Base-by-base conservation (phyloP, 2,797 vertebrate genomes). In the Notamacropus eugenii region DNA sequence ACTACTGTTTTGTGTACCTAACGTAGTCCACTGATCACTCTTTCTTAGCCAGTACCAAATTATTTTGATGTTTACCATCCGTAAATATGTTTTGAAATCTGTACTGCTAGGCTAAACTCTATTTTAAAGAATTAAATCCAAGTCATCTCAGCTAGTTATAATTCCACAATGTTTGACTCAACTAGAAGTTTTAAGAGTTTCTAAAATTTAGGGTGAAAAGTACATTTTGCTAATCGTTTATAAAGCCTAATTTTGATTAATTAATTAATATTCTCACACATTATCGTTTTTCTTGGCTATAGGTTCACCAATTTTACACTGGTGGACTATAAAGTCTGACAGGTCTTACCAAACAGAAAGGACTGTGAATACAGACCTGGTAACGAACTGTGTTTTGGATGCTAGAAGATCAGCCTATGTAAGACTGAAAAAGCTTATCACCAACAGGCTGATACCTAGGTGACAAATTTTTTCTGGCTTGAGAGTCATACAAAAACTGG, bases 81-180 rank as follows among this genome's bases (percentile, higher is more conserved):
- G 14, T 67, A n/a, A n/a, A n/a, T n/a, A 67, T n/a, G 34, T n/a
- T n/a, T n/a, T 67, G 62, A n/a, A 13, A 19, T 67, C 14, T 67
- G 34, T n/a, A n/a, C 13, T n/a, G 34, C 34, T 67, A 62, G 29
- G 10, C 29, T 62, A 62, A 62, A 34, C 12, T 34, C 59, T 62
- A 0, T 31, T 96, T 96, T 94, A 95, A 74, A 90, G 34, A 97
- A 94, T n/a, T 94, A 95, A 93, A 90, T 5, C 11, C 6, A 91
- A 91, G 87, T 94, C 92, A 90, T 96, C 82, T 95, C 34, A 95
- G 22, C 55, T 24, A 74, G 16, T 50, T 91, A 94, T 67, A 82
- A 90, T 97, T 29, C 94, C 90, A 95, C 95, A 59, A 95, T 96
- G 24, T 62, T 95, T 90, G 40, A 59, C 40, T 95, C 91, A 95